Conservation (phyloP, 2,113 vertebrate genomes). For the Hydropotes inermis region DNA sequence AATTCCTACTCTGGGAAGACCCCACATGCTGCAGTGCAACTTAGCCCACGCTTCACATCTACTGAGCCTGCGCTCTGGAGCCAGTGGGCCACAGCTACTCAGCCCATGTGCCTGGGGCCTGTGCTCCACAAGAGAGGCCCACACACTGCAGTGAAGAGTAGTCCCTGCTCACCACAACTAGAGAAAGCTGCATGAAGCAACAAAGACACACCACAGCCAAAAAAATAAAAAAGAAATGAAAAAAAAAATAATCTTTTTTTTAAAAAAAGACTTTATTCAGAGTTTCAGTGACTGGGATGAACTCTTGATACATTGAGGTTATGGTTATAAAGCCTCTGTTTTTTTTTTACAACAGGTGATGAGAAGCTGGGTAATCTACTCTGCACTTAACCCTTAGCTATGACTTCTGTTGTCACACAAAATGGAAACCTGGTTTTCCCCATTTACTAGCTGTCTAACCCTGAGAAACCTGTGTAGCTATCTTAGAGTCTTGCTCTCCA, state of each 20-base stretch:
- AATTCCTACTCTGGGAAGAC: neutral
- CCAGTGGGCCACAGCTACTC: neutral
- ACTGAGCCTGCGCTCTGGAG: neutral
- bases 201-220: neutral
- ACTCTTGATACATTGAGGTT: neutral
- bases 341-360: neutral
- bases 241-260: neutral
- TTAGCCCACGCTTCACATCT: neutral
- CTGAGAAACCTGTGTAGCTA: neutral
- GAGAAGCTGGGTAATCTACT: neutral
- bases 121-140: neutral
- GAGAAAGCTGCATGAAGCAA: neutral
- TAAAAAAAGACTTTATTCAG: neutral
- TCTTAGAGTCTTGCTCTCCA: neutral
- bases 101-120: rapidly evolving
- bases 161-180: neutral
- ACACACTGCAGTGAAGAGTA: neutral
- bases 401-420: neutral
- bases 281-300: neutral
- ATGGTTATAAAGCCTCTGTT: neutral
- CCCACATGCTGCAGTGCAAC: neutral
- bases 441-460: neutral
- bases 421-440: neutral
- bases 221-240: neutral
- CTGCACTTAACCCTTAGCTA: neutral